Conservation (phyloP, 2,888 invertebrate species). For the Limenitis camilla region DNA sequence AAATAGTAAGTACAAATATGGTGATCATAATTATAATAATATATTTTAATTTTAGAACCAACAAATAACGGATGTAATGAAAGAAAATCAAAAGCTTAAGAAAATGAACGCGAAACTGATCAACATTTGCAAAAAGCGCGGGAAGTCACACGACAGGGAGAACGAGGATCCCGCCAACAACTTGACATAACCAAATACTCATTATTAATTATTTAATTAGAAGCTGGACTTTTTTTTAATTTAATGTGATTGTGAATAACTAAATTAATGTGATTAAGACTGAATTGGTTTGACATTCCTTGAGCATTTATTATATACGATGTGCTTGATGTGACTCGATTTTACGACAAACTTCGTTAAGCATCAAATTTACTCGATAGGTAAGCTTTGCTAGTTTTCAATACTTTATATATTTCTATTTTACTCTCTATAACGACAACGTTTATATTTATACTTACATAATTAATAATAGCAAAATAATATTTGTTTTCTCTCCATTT, state of each 20-base stretch:
- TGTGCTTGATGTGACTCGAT: too few species aligned
- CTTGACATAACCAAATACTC: background rate
- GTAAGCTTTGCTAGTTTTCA: too few species aligned
- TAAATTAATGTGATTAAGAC: conserved; percentile 27
- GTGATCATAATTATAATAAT: background rate
- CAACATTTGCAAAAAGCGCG: conserved; percentile 61
- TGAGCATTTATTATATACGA: conserved; percentile 35
- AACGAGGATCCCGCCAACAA: conserved; percentile 46
- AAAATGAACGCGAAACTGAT: conserved; percentile 62
- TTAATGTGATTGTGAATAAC: conserved; percentile 26
- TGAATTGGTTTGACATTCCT: conserved; percentile 48
- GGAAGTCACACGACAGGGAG: conserved; percentile 46
- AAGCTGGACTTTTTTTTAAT: conserved; percentile 21
- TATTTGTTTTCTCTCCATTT: too few species aligned
- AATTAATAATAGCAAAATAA: too few species aligned
- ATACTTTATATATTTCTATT: too few species aligned
- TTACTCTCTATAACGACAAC: too few species aligned
- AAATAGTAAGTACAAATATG: too few species aligned
- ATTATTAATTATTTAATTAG: conserved; percentile 2
- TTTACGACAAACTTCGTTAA: too few species aligned
- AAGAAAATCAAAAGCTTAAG: conserved; percentile 66
- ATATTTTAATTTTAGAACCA: conserved; percentile 54
- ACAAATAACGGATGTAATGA: conserved; percentile 61
- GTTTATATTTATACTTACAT: too few species aligned
- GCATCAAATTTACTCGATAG: too few species aligned